phyloP scores from a whole-genome alignment of 2,888 invertebrate genomes.

The Folsomia manolachei region DNA sequence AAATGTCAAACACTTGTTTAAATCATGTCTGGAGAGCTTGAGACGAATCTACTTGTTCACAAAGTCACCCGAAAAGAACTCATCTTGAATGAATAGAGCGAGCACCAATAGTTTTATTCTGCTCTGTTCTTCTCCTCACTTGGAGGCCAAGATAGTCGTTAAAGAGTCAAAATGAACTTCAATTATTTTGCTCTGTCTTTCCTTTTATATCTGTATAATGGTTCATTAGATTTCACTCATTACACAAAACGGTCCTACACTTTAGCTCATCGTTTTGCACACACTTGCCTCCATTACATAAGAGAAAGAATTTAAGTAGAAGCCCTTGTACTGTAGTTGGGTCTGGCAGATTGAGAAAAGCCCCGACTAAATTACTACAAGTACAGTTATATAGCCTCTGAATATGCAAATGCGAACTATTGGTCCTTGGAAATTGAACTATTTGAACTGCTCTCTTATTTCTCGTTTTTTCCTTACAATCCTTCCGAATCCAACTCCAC shows the following conservation, averaged over 20 bases:
- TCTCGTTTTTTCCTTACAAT: constrained; percentile 3
- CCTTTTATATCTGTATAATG: constrained; percentile 27
- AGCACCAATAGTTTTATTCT: too few species aligned
- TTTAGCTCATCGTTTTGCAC: constrained; percentile 41
- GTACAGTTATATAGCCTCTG: neutral
- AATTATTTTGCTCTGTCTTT: neutral
- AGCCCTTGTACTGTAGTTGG: neutral
- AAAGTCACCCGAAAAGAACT: neutral
- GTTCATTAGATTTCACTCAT: constrained; percentile 49
- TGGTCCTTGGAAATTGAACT: constrained; percentile 9
- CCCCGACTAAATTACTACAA: too few species aligned
- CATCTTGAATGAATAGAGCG: neutral
- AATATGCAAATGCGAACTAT: constrained; percentile 19
- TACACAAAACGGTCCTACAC: constrained; percentile 44
- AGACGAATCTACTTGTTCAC: constrained; percentile 5
- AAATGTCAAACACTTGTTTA: neutral
- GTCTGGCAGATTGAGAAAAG: constrained; percentile 31
- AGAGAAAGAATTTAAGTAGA: constrained; percentile 6
- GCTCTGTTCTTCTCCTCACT: too few species aligned
- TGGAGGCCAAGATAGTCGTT: neutral
- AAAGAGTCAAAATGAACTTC: neutral
- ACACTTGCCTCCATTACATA: constrained; percentile 14
- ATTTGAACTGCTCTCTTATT: constrained; percentile 6
- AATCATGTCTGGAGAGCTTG: neutral
- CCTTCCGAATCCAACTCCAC: neutral